Conservation (phyloP, 1,140 invertebrate genomes). For the Cydia fagiglandana region DNA sequence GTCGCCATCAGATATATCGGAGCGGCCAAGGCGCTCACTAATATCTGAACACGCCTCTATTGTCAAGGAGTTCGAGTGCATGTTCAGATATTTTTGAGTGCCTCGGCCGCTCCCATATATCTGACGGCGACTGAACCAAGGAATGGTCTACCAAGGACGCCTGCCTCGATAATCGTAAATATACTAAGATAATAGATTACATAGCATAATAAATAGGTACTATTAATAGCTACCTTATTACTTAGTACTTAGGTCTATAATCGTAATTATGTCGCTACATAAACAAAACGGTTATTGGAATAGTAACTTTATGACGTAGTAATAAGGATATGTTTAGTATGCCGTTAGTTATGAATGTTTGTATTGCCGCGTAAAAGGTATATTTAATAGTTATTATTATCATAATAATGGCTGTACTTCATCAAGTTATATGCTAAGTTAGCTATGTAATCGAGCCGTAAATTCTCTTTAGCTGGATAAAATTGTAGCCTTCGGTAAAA, state of each 20-base stretch:
- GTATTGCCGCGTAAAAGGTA: neutral
- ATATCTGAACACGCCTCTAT: no score
- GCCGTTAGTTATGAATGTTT: neutral
- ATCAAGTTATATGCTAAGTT: no score
- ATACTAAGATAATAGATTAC: neutral
- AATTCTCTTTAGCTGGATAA: no score
- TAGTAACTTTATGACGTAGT: neutral
- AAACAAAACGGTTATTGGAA: neutral
- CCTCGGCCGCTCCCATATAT: no score
- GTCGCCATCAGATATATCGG: no score
- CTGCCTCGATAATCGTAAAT: neutral
- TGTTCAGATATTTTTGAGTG: no score
- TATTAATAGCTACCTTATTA: neutral
- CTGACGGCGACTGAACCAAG: neutral
- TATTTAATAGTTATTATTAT: slow-evolving; percentile 8
- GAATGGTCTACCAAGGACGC: neutral
- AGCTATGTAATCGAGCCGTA: no score
- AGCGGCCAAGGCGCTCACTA: no score
- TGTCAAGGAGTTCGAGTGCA: no score
- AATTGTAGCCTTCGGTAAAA: no score
- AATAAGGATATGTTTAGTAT: slow-evolving; percentile 6
- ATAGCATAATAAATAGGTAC: neutral
- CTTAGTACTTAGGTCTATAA: neutral
- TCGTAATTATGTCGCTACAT: neutral
- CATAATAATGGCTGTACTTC: neutral